Evolutionary conservation across 2,797 vertebrate species (phyloP), one percentile per base, ranked within the genome.

Genomic region (Sebastiscus albofasciatus): DNA sequence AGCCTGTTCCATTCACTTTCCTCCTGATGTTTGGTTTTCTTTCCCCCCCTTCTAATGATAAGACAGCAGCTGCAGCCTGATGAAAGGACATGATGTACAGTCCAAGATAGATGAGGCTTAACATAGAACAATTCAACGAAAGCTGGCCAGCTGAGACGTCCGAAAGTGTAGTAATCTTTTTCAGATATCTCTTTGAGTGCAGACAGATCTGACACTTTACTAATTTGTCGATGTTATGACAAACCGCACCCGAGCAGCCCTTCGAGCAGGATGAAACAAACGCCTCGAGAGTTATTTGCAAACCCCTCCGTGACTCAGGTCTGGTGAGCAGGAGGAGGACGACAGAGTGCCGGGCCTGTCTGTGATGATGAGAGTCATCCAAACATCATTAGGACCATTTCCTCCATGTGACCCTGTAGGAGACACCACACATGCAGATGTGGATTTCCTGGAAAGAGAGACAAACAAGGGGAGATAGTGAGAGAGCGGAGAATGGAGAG

Each of bases 301-400:
- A 67, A 81, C 62, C 52, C 42, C 46, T 49, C 4, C 70, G 8
- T 79, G 83, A 79, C 75, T 80, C 39, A 24, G 36, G 79, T 77
- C 68, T 60, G 73, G 22, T 27, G 39, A 24, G 42, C 67, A 4
- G 55, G 70, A 82, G 68, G 70, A 76, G 68, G 67, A 76, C n/a
- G 76, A 67, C 67, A 1, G 75, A 74, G 64, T 2, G 26, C 62
- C 33, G 46, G 56, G 54, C 62, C 59, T 27, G 62, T 75, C 64
- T 84, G 77, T 75, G 85, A 90, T 86, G 76, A 82, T 86, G 75
- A 82, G 84, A 91, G 87, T 90, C 91, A 87, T 84, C 87, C 77
- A 82, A 72, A 80, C 81, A 64, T 81, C 79, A 89, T 91, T 90
- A 87, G 46, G 54, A 22, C 73, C 80, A 79, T 87, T 78, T 85